Conservation (phyloP, 2,888 invertebrate species). For the Drosophila picticornis region DNA sequence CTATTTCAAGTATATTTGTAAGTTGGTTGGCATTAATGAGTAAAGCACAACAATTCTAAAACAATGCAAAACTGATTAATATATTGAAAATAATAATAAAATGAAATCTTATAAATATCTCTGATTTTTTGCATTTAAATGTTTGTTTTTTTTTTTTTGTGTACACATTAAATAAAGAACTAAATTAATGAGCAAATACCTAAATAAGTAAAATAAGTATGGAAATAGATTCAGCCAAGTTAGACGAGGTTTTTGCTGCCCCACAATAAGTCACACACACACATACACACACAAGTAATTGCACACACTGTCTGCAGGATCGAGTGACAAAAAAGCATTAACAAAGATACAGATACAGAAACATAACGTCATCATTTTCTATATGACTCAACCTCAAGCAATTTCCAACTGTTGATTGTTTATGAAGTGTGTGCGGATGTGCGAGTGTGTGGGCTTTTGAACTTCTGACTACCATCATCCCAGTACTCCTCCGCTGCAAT, state of each 20-base stretch:
- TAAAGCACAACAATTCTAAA: not conserved
- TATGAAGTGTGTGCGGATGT: not conserved
- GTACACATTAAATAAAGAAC: not conserved
- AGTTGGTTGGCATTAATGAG: not conserved
- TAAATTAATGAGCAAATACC: not conserved
- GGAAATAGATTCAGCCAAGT: not conserved
- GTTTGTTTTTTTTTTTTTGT: not conserved
- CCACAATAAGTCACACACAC: not conserved
- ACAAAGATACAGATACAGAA: not conserved
- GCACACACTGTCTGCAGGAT: not conserved
- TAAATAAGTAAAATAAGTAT: not conserved
- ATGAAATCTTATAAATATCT: not conserved
- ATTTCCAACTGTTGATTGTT: constrained; percentile 21
- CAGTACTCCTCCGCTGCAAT: constrained; percentile 7
- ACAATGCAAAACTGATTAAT: not conserved
- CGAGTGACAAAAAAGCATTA: constrained; percentile 2
- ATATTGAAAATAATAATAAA: not conserved
- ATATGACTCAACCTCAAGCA: constrained; percentile 12
- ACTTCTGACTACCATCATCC: not conserved
- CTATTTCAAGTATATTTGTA: not conserved
- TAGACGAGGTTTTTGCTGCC: not conserved
- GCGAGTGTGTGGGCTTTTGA: not conserved
- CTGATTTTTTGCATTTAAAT: not conserved
- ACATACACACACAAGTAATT: not conserved
- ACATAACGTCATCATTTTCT: constrained; percentile 14